Evolutionary conservation across 2,888 invertebrate species (phyloP), one percentile per base, ranked within the genome.

Genomic region (Diarsia mendica): DNA sequence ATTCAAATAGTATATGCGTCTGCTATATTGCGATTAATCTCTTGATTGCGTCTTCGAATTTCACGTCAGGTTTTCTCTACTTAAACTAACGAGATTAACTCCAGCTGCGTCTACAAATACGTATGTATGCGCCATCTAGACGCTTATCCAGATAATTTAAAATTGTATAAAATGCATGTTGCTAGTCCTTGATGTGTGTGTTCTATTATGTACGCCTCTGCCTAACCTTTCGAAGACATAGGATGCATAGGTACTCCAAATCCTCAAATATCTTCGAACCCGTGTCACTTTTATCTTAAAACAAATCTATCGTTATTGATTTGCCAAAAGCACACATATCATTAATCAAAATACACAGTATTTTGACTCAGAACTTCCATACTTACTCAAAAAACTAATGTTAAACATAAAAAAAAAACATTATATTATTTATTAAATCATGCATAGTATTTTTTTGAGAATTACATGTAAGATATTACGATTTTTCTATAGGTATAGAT

Each of bases 281-380:
- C 23, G 3, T 72, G 79, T 76, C 73, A 80, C 66, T 75, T 77
- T 81, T 81, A 74, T 81, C 75, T 83, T 75, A 55, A 58, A 73
- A 60, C 63, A 72, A 71, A 75, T 23, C 18, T n/a, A 48, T 68
- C 66, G 74, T 72, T 63, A 67, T 85, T 79, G 23, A 64, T 85
- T 85, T 85, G 84, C 85, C 68, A 82, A 82, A 82, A 79, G 15
- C 77, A 85, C 76, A 85, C 85, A 85, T 85, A 85, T 85, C 85
- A 79, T 70, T 6, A 75, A 61, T 2, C 33, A 65, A 75, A 79
- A 69, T 75, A 83, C 67, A 69, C 9, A 60, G 66, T 75, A 77
- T 80, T 80, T 70, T 71, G 67, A 73, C 46, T 60, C 49, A 65
- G 63, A 74, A 48, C 64, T 72, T 68, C 58, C 70, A 75, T 72